Evolutionary conservation across 2,888 invertebrate species (phyloP).

Genomic region (Ochlodes sylvanus): DNA sequence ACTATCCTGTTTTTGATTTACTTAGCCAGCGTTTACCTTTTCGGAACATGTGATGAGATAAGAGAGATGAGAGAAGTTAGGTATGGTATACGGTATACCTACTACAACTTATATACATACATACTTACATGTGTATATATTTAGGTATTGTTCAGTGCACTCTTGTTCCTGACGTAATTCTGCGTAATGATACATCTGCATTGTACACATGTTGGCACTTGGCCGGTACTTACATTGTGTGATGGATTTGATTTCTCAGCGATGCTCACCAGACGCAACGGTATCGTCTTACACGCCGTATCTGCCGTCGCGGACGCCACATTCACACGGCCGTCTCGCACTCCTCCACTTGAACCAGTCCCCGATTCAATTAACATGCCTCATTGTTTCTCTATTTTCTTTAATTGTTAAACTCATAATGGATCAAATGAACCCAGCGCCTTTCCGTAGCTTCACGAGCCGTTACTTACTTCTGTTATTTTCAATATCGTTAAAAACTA

Average conservation of each 20-base stretch:
- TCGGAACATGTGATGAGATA: too few relatives aligned
- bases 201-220: constrained; percentile 74
- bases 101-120: too few relatives aligned
- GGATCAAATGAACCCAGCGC: too few relatives aligned
- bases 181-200: constrained; percentile 56
- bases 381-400: constrained; percentile 31
- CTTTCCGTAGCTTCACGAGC: too few relatives aligned
- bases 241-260: constrained; percentile 66
- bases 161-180: constrained; percentile 46
- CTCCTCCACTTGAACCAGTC: constrained; percentile 50
- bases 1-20: too few relatives aligned
- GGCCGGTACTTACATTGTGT: constrained; percentile 55
- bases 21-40: too few relatives aligned
- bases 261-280: constrained; percentile 75
- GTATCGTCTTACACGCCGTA: constrained; percentile 72
- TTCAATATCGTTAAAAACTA: too few relatives aligned
- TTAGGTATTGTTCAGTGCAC: constrained; percentile 41
- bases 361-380: constrained; percentile 11
- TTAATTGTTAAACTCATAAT: neutral
- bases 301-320: constrained; percentile 54
- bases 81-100: too few relatives aligned
- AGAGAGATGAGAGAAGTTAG: too few relatives aligned
- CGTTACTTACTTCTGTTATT: too few relatives aligned
- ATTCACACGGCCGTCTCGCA: constrained; percentile 72
- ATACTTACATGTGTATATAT: constrained; percentile 25